phyloP scores from a whole-genome alignment of 1,140 invertebrate genomes.

The Neuroterus valhalla region DNA sequence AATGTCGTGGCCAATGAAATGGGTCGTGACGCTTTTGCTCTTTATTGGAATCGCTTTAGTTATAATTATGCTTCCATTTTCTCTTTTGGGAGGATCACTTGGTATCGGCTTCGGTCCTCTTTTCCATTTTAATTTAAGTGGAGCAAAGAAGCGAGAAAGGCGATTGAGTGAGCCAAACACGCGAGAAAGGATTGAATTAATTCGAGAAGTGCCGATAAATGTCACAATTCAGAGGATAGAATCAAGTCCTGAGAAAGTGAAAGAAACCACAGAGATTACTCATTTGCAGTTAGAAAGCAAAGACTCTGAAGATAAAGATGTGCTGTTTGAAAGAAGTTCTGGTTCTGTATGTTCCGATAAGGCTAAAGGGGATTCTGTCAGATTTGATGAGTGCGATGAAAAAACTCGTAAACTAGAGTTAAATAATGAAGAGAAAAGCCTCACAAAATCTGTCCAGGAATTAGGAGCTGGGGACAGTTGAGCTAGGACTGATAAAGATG shows the following conservation, averaged over 20 bases:
- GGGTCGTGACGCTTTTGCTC: constrained; percentile 31
- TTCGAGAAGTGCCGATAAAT: constrained; percentile 5
- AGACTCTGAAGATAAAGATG: not conserved
- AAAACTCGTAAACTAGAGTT: not conserved
- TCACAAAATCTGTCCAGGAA: not conserved
- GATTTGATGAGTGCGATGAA: not conserved
- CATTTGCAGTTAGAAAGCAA: not conserved
- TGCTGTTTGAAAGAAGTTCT: not conserved
- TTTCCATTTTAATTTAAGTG: constrained; percentile 34
- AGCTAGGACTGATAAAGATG: not conserved
- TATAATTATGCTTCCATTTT: constrained; percentile 45
- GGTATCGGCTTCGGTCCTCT: constrained; percentile 53
- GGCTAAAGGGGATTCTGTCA: not conserved
- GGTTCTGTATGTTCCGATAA: not conserved
- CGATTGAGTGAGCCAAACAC: not conserved
- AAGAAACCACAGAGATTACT: not conserved
- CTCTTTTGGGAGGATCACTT: constrained; percentile 45
- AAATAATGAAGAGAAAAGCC: not conserved
- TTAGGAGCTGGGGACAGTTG: not conserved
- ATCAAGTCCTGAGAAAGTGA: not conserved
- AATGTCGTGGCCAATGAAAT: constrained; percentile 30
- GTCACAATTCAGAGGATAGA: not conserved
- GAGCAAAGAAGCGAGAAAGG: not conserved
- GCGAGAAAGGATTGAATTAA: constrained; percentile 1
- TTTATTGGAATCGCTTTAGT: constrained; percentile 34